A percentile compares a stretch with the other conserved stretches of the same genome.
These are phyloP conservation scores for Sciaenops ocellatus DNA, from an alignment of 2,797 vertebrate species.

Conservation along the genomic window DNA sequence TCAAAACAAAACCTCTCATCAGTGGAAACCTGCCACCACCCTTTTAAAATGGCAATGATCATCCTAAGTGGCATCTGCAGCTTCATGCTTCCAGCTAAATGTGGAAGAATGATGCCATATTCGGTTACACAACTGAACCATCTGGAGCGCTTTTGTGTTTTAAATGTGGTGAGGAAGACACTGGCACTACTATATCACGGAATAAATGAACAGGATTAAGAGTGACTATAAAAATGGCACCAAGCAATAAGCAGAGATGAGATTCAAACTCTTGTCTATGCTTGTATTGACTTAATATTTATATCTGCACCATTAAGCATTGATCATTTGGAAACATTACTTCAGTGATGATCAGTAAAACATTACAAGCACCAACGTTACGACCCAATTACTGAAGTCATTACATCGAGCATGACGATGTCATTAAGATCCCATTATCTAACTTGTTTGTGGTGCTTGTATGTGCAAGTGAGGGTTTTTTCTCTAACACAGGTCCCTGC, in stretches of 20 bases:
- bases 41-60: constrained; percentile 70
- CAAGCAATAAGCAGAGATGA: background rate
- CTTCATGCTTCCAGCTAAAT: constrained; percentile 66
- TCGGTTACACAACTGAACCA: constrained; percentile 63
- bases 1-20: constrained; percentile 63
- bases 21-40: constrained; percentile 64
- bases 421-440: constrained; percentile 63
- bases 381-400: constrained; percentile 48
- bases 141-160: constrained; percentile 62
- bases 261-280: background rate
- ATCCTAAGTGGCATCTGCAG: constrained; percentile 76
- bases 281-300: constrained; percentile 4
- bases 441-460: constrained; percentile 14
- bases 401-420: constrained; percentile 42
- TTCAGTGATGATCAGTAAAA: constrained; percentile 47
- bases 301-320: constrained; percentile 47
- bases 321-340: constrained; percentile 48
- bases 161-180: constrained; percentile 41
- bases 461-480: background rate
- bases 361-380: constrained; percentile 38
- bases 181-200: constrained; percentile 22
- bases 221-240: constrained; percentile 14
- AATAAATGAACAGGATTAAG: constrained; percentile 35
- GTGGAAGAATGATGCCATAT: constrained; percentile 62
- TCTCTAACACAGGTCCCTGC: background rate